Base-by-base conservation (phyloP, 2,797 vertebrate genomes). In the Poliocrania exsul region DNA sequence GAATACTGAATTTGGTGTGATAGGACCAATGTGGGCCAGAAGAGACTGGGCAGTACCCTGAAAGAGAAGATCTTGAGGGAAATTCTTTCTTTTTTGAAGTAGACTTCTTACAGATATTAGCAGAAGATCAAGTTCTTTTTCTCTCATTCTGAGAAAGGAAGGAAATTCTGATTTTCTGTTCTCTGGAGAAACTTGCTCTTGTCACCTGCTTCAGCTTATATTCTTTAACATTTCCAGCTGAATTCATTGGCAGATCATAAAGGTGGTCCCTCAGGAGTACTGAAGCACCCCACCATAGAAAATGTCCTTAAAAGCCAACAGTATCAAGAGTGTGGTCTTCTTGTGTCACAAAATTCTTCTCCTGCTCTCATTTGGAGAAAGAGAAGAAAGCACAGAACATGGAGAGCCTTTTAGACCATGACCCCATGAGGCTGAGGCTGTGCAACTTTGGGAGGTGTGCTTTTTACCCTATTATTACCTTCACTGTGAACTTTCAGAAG, bases 381-480 rank as follows among this genome's bases (percentile, higher is more conserved):
- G 6, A 26, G 6, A 67, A 69, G 11, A 42, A 74, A 54, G 6
- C 5, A 26, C 3, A 51, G 26, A 62, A 56, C 3, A 11, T 26
- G n/a, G 13, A 83, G 2, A 16, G 4, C 2, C 2, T 35, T 93
- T 86, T 28, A 66, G 80, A 40, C 17, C 8, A 13, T 21, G 4
- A 50, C 20, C 6, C 8, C 47, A 2, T 58, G 16, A 58, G 5
- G 8, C 12, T 49, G 25, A 54, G 23, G 7, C 8, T 62, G 4
- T 0, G 0, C 80, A 57, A 13, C 2, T 26, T 15, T 60, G 23
- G 14, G 3, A 67, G 54, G 11, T 37, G 8, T 47, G 1, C 20
- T 80, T 84, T 72, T 38, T n/a, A 40, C 3, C 6, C 9, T n/a
- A 6, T 13, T 31, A 19, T 31, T 24, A 33, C 19, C n/a, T 85